These are phyloP conservation scores for Varanus komodoensis DNA, from an alignment of 2,113 vertebrate species.

Conservation along the genomic window DNA sequence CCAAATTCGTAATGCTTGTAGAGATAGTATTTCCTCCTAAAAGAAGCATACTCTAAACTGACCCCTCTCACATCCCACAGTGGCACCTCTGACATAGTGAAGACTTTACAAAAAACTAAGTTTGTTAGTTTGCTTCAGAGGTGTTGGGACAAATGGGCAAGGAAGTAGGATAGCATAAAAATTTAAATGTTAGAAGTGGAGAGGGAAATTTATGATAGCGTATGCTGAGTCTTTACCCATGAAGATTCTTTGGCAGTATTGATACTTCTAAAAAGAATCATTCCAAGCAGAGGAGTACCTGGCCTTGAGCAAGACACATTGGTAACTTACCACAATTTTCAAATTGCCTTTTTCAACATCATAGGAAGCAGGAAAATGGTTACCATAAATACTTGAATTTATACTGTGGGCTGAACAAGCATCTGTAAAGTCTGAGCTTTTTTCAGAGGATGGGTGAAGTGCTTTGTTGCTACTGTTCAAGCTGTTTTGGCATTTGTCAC, in stretches of 20 bases:
- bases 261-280: background rate
- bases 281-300: constrained; percentile 12
- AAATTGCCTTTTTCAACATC: constrained; percentile 23
- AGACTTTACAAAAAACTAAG: no score
- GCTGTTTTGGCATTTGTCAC: constrained; percentile 48
- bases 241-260: background rate
- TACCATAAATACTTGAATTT: constrained; percentile 71
- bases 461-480: constrained; percentile 39
- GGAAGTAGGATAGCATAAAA: background rate
- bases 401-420: constrained; percentile 51
- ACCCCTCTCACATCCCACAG: background rate
- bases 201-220: background rate
- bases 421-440: constrained; percentile 23
- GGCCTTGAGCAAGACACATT: constrained; percentile 31
- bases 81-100: background rate
- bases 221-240: background rate
- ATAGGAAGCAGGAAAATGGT: constrained; percentile 32
- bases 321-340: background rate
- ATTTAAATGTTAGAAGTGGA: background rate
- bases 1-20: background rate
- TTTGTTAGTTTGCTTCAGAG: background rate
- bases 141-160: background rate
- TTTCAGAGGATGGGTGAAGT: constrained; percentile 36
- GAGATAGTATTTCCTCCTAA: background rate
- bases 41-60: background rate